Base-by-base conservation (phyloP, 2,797 vertebrate genomes). In the Cirrhinus mrigala region DNA sequence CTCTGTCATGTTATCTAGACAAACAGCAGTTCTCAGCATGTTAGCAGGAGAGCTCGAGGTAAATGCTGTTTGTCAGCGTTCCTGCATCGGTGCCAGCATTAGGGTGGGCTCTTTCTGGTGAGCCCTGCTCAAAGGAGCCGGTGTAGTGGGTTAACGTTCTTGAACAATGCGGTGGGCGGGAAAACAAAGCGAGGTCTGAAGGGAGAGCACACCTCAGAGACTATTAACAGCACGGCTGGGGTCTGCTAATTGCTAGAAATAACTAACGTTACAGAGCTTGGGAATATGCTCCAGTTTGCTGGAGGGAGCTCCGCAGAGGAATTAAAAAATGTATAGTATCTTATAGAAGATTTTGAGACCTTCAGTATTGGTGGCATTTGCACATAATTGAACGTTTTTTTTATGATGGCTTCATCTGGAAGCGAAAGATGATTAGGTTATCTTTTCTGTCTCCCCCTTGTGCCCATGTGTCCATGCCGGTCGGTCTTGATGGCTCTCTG, bases 21-120 rank as follows among this genome's bases (percentile, higher is more conserved):
- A 94, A 91, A 92, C 87, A 91, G 90, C 90, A 91, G 92, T 80
- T 91, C 91, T 92, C 93, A 94, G 92, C 93, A 93, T 93, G 92
- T 91, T 92, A 91, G 92, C 93, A 91, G 87, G 92, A 81, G 83
- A 90, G 92, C 93, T 89, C 89, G 92, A 93, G 91, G 89, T 93
- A 93, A 93, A 94, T 92, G 89, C 91, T 93, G 90, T 89, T 92
- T 89, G 91, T 92, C 92, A 92, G 90, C 89, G 87, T 93, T 89
- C 84, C 77, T 84, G 85, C 89, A 76, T 46, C 76, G 18, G 80
- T 93, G 92, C 90, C 92, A 92, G 62, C 88, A 88, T 81, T 88
- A 83, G 87, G 91, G 89, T 91, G 92, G 88, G 92, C 91, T 84
- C 46, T 84, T 58, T 90, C 76, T 90, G 90, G 86, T 88, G 83